Conservation (phyloP, 2,888 invertebrate species). For the Hylaea fasciaria region DNA sequence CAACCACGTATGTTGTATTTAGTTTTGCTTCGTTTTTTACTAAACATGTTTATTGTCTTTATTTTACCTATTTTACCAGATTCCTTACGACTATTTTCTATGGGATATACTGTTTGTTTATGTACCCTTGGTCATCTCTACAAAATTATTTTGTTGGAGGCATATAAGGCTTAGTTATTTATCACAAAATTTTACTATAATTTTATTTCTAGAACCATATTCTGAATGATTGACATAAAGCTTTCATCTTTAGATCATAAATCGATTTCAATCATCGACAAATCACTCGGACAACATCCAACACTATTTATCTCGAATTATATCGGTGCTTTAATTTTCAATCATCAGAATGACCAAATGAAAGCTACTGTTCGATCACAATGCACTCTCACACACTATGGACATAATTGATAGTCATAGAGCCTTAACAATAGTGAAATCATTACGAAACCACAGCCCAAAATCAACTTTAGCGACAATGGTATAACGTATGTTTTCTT, state of each 20-base stretch:
- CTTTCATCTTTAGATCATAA: slow-evolving; percentile 10
- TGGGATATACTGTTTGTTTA: too few relatives aligned
- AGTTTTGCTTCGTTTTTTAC: too few relatives aligned
- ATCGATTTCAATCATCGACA: slow-evolving; percentile 27
- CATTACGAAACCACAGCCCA: slow-evolving; percentile 46
- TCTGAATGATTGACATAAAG: background rate
- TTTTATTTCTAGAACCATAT: background rate
- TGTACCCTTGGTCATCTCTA: too few relatives aligned
- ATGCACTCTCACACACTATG: slow-evolving; percentile 79
- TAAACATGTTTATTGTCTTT: too few relatives aligned
- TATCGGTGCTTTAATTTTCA: slow-evolving; percentile 84
- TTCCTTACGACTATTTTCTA: too few relatives aligned
- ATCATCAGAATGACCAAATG: slow-evolving; percentile 75
- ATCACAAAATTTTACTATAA: too few relatives aligned
- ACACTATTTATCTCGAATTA: slow-evolving; percentile 78
- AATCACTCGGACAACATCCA: slow-evolving; percentile 44
- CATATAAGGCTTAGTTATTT: too few relatives aligned
- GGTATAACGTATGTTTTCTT: slow-evolving; percentile 48
- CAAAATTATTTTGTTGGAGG: too few relatives aligned
- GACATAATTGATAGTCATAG: slow-evolving; percentile 84
- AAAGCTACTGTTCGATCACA: slow-evolving; percentile 82
- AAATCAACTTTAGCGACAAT: slow-evolving; percentile 44
- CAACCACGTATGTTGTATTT: too few relatives aligned
- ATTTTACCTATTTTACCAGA: too few relatives aligned
- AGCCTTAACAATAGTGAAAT: slow-evolving; percentile 81